A percentile compares a stretch with the other conserved stretches of the same genome.
Evolutionary conservation across 2,888 invertebrate species (phyloP).

Genomic region (Odontothrips loti): DNA sequence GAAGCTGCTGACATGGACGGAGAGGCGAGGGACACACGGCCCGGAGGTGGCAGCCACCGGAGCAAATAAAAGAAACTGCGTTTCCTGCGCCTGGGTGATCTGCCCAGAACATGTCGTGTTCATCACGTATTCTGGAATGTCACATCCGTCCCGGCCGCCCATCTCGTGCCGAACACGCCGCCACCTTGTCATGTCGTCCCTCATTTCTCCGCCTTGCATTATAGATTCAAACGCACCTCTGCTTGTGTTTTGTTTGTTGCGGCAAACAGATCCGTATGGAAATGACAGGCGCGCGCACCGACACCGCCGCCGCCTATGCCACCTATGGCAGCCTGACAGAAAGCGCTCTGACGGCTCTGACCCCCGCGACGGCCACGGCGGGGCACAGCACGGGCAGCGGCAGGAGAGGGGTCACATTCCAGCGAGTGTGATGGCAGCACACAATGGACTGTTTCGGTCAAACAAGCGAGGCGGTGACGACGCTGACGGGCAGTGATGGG

Average conservation of each 20-base stretch:
- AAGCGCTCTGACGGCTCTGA: too few species aligned
- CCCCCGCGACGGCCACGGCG: too few species aligned
- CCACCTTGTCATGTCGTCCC: not conserved
- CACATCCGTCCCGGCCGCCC: not conserved
- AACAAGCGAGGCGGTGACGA: not conserved
- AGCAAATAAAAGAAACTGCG: not conserved
- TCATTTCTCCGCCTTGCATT: not conserved
- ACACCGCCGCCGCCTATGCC: too few species aligned
- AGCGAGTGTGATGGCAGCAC: too few species aligned
- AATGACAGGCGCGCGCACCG: not conserved
- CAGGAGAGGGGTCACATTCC: too few species aligned
- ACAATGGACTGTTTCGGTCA: too few species aligned
- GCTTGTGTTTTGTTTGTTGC: not conserved
- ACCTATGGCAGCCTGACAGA: too few species aligned
- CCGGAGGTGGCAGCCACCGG: not conserved
- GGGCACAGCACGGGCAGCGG: too few species aligned
- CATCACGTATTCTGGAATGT: constrained; percentile 20
- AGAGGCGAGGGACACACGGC: too few species aligned
- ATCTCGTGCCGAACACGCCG: too few species aligned
- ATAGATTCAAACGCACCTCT: not conserved
- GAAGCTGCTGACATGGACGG: too few species aligned
- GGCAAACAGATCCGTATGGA: not conserved
- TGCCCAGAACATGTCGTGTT: too few species aligned
- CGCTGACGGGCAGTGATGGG: not conserved
- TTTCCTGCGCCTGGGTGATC: not conserved